These are phyloP conservation scores for Mythimna ferrago DNA, from an alignment of 2,888 invertebrate species.

Conservation along the genomic window DNA sequence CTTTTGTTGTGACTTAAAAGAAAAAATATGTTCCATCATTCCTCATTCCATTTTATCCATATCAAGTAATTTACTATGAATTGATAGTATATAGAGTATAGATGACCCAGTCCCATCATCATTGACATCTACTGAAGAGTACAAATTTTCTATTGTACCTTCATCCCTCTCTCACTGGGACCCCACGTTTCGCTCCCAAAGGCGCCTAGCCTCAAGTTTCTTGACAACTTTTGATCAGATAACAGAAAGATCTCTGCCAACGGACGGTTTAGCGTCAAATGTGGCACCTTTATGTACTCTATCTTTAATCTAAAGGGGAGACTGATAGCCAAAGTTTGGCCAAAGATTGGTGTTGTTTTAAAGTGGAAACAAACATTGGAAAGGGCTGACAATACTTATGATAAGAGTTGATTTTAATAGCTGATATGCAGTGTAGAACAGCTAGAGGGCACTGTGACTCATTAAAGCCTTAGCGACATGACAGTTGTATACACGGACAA, in stretches of 20 bases:
- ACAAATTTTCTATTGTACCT: neutral
- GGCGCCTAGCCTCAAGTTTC: conserved; percentile 69
- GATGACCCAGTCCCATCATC: neutral
- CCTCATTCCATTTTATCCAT: neutral
- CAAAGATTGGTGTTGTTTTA: conserved; percentile 53
- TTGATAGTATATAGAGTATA: no score
- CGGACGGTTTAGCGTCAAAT: conserved; percentile 75
- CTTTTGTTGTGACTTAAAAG: no score
- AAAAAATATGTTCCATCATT: no score
- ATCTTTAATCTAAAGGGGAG: conserved; percentile 68
- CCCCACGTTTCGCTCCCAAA: conserved; percentile 49
- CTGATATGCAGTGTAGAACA: conserved; percentile 24
- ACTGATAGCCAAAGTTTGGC: conserved; percentile 53
- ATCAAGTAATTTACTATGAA: neutral
- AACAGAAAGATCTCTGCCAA: conserved; percentile 75
- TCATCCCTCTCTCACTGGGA: conserved; percentile 29
- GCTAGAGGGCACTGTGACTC: conserved; percentile 18
- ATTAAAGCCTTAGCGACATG: neutral
- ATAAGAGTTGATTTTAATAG: conserved; percentile 23
- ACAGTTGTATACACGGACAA: neutral
- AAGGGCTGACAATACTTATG: conserved; percentile 41
- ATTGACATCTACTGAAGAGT: conserved; percentile 19
- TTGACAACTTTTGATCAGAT: conserved; percentile 88
- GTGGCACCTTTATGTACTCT: conserved; percentile 68
- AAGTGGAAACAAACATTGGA: conserved; percentile 50